Base-by-base conservation (phyloP, 2,797 vertebrate genomes). In the Galagoides demidoff region DNA sequence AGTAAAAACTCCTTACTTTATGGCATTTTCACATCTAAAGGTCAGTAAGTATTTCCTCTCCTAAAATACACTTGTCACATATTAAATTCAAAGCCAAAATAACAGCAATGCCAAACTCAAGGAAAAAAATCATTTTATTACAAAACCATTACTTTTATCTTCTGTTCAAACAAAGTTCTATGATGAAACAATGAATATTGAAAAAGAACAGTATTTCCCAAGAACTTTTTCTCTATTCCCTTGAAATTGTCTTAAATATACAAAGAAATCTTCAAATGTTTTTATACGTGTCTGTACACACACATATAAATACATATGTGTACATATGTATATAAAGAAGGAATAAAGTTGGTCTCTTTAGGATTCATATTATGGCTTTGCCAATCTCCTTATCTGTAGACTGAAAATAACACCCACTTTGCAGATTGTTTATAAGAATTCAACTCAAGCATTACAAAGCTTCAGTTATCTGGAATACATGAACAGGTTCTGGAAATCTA, bases 1-100 rank as follows among this genome's bases (percentile, higher is more conserved):
- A 49, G 49, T 49, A 49, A 71, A 73, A 77, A 63, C n/a, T n/a
- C 27, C 57, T 78, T 63, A 73, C 3, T 55, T 92, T 31, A 73
- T 45, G 34, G 70, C 12, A 92, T 55, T 57, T 78, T 85, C 14
- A 59, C 9, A 85, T 78, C 34, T 85, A 34, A 92, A 77, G 59
- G 29, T 34, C 39, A 73, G 55, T 59, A 27, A 83, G 43, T 43
- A 94, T 37, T 95, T 79, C 11, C 71, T 77, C 11, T 82, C 64
- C 4, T 81, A 43, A 89, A 76, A 68, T 57, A 68, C 5, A 70
- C 22, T 76, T 92, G 14, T 63, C 43, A 79, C 39, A 34, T 57
- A 64, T 71, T 84, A 71, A 95, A 74, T 76, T 92, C 83, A 84
- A 90, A 68, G 90, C 57, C 20, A 86, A 73, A 95, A 78, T 94